Evolutionary conservation across 2,797 vertebrate genomes (phyloP).

Genomic region (Mormyrus proboscirostris): DNA sequence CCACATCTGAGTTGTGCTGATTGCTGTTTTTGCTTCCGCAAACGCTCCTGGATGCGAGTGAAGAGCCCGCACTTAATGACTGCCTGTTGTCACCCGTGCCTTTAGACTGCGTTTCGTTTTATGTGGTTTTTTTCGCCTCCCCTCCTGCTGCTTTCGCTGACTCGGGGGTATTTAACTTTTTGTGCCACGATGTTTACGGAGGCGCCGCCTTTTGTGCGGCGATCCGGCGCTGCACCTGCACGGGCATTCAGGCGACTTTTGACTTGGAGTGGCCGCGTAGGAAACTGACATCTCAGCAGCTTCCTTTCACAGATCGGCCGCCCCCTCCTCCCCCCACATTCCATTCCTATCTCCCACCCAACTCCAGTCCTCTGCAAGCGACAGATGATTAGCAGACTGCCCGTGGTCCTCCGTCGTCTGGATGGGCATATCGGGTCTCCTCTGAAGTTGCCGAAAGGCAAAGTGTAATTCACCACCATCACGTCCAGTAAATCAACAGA

Average conservation of each 20-base stretch:
- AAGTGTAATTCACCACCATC: not conserved
- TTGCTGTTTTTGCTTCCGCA: not conserved
- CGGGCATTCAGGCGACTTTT: slow-evolving; percentile 30
- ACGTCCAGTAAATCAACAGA: not conserved
- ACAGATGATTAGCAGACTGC: not conserved
- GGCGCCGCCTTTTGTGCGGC: slow-evolving; percentile 30
- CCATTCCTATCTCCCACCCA: slow-evolving; percentile 1
- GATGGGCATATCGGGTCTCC: not conserved
- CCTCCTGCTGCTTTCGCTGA: slow-evolving; percentile 46
- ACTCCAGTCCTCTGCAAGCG: slow-evolving; percentile 25
- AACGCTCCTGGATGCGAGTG: not conserved
- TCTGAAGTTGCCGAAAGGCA: not conserved
- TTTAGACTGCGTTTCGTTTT: slow-evolving; percentile 9
- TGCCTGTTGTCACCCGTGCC: not conserved
- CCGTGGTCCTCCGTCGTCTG: not conserved
- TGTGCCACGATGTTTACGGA: slow-evolving; percentile 53
- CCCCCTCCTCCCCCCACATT: not conserved
- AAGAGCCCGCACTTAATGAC: not conserved
- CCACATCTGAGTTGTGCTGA: not conserved
- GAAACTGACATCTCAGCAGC: slow-evolving; percentile 38
- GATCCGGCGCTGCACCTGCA: slow-evolving; percentile 27
- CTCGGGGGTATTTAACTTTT: slow-evolving; percentile 57
- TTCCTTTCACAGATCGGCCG: slow-evolving; percentile 28
- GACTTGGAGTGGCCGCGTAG: slow-evolving; percentile 30
- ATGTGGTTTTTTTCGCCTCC: slow-evolving; percentile 1